Base-by-base conservation (phyloP, 2,113 vertebrate species). In the Perca schrenkii region DNA sequence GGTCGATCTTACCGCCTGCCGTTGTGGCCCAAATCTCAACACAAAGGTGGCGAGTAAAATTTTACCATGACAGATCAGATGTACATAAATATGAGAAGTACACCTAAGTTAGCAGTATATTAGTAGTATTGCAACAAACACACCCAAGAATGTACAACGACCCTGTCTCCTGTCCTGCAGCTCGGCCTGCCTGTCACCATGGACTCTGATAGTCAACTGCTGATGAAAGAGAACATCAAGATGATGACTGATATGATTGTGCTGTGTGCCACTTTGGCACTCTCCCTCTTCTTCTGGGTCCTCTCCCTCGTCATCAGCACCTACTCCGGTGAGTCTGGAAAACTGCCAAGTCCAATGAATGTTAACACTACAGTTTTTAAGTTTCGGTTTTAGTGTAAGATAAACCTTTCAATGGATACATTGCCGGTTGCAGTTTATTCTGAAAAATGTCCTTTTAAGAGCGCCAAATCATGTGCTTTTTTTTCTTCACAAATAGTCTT, bases 221-320 rank as follows among this genome's bases (percentile, higher is more conserved):
- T 93, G 79, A 93, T 96, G 83, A 95, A 95, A 80, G 94, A 96
- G 6, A 97, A 94, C 61, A 6, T 97, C 50, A 97, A 96, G 91
- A 99, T 98, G 97, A 96, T 99, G 95, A 95, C 91, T 10, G 97
- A 98, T 40, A 96, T 98, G 86, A 85, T 99, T 21, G 86, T 98
- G 69, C 89, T 99, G 80, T 97, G 97, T 83, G 86, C 95, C 92
- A 96, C 97, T 0, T 80, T 99, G 88, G 97, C 95, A 15, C 96
- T 99, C 58, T 99, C 98, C 0, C 91, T 99, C 81, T 96, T 82
- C 12, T 97, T 99, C 92, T 99, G 98, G 98, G 85, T 98, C 86
- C 60, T 97, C 64, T 99, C 98, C 25, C 94, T 99, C 91, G 94
- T 92, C 11, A 95, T 96, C 43, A 98, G 96, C 90, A 93, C 92